These are phyloP conservation scores for Acropternis orthonyx DNA, from an alignment of 2,797 vertebrate species.

Conservation along the genomic window DNA sequence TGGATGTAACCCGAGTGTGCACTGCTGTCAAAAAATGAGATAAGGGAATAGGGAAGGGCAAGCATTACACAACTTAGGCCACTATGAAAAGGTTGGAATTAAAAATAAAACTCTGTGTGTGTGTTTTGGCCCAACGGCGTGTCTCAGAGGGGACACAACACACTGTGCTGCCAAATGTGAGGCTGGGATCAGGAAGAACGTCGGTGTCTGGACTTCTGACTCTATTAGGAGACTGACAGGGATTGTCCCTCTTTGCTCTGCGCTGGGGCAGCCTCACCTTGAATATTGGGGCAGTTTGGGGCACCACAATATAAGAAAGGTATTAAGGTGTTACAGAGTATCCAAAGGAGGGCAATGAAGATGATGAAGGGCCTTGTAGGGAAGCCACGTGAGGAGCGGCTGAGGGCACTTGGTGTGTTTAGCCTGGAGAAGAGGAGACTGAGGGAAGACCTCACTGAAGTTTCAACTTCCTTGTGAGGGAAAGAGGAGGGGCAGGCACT, in stretches of 20 bases:
- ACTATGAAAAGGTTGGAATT: not conserved
- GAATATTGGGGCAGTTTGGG: not conserved
- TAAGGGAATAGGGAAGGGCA: not conserved
- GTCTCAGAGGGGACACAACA: not conserved
- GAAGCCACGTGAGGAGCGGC: not conserved
- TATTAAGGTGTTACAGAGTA: not conserved
- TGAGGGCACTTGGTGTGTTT: not conserved
- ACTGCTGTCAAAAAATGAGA: not conserved
- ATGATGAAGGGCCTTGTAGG: not conserved
- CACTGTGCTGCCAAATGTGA: not conserved
- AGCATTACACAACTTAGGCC: not conserved
- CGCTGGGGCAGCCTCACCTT: not conserved
- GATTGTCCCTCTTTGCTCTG: not conserved
- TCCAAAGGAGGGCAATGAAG: not conserved
- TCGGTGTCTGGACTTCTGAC: not conserved
- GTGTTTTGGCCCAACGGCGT: not conserved
- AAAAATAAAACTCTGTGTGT: slow-evolving; percentile 31
- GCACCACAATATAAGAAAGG: not conserved
- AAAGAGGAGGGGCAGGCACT: not conserved
- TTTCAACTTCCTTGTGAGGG: not conserved
- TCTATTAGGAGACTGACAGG: not conserved
- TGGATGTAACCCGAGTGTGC: not conserved
- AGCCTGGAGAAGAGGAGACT: not conserved
- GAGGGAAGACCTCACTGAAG: not conserved
- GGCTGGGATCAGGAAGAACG: not conserved